Conservation (phyloP, 2,113 vertebrate species). For the Dolichallabes microphthalmus region DNA sequence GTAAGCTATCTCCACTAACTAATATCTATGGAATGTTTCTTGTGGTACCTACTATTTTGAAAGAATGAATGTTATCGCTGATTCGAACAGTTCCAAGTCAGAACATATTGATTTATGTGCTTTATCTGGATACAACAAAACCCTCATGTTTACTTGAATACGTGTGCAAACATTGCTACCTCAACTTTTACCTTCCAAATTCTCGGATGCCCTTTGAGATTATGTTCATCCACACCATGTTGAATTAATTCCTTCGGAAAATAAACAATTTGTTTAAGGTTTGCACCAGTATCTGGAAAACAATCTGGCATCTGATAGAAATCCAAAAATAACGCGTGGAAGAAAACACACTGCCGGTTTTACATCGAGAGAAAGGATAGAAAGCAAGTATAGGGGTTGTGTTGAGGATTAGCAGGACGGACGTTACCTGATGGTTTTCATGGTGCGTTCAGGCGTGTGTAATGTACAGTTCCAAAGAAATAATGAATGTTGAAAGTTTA, state of each 20-base stretch:
- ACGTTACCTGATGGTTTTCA: constrained; percentile 21
- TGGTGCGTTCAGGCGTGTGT: constrained; percentile 35
- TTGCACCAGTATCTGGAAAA: not conserved
- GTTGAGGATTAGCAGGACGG: constrained; percentile 13
- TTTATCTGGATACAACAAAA: constrained; percentile 37
- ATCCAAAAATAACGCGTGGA: constrained; percentile 12
- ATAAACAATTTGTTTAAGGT: not conserved
- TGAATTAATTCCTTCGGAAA: constrained; percentile 4
- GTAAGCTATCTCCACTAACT: constrained; percentile 24
- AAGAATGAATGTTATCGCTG: constrained; percentile 40
- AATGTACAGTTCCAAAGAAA: constrained; percentile 56
- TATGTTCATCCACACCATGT: constrained; percentile 29
- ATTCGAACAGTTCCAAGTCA: constrained; percentile 37
- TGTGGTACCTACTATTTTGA: constrained; percentile 33
- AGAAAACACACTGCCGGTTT: constrained; percentile 36
- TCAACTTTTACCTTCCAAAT: constrained; percentile 47
- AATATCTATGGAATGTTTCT: constrained; percentile 37
- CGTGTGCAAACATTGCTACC: constrained; percentile 48
- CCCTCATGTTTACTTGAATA: constrained; percentile 54
- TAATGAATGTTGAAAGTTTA: constrained; percentile 54
- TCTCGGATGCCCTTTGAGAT: constrained; percentile 50
- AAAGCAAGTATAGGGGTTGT: not conserved
- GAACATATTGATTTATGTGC: constrained; percentile 29
- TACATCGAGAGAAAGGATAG: constrained; percentile 7
- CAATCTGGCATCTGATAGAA: constrained; percentile 7